Conservation (phyloP, 1,140 invertebrate species). For the Scaptomyza graminum region DNA sequence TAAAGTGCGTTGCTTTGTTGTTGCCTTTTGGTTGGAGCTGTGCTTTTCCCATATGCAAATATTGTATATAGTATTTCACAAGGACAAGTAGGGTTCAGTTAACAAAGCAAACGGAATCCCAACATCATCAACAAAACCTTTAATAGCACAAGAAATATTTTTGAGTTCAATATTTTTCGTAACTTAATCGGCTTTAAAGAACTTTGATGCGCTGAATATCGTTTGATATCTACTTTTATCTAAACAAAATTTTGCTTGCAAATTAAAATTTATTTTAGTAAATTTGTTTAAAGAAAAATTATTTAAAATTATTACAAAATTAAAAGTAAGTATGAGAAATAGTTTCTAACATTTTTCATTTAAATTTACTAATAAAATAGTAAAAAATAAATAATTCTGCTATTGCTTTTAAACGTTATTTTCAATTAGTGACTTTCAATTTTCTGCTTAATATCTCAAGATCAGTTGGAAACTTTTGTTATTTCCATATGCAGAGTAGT, state of each 20-base stretch:
- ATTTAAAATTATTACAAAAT: no score
- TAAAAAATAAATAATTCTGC: no score
- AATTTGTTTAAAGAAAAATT: no score
- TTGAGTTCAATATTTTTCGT: neutral
- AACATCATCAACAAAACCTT: slow-evolving; percentile 40
- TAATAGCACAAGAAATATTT: slow-evolving; percentile 25
- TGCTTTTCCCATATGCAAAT: slow-evolving; percentile 77
- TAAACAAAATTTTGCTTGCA: no score
- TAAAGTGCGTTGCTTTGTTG: slow-evolving; percentile 72
- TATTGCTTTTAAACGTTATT: no score
- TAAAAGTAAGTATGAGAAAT: no score
- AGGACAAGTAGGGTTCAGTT: slow-evolving; percentile 64
- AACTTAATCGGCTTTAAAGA: neutral
- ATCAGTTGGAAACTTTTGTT: slow-evolving; percentile 37
- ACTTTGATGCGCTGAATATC: no score
- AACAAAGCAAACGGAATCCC: slow-evolving; percentile 5
- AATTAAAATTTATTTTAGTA: no score
- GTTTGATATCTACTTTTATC: no score
- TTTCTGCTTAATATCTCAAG: slow-evolving; percentile 3
- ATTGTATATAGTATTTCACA: slow-evolving; percentile 68
- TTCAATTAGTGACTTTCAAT: no score
- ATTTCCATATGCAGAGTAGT: slow-evolving; percentile 43
- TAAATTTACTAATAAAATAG: no score
- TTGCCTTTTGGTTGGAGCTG: slow-evolving; percentile 35
- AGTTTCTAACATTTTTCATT: no score